Evolutionary conservation across 2,113 vertebrate species (phyloP).

Genomic region (Boulengeromyrus knoepffleri): DNA sequence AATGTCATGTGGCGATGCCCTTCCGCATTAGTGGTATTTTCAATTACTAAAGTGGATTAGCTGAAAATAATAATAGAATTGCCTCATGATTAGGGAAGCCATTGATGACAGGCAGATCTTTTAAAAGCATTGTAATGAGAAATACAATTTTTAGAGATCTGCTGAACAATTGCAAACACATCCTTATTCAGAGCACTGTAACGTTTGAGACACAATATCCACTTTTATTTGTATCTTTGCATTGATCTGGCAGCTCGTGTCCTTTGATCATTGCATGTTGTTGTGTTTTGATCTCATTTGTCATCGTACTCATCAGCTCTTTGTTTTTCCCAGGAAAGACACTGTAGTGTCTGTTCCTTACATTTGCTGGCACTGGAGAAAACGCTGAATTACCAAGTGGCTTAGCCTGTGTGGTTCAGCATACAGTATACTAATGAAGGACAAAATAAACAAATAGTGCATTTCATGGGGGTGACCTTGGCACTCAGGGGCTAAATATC

Average conservation of each 20-base stretch:
- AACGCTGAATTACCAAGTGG: background rate
- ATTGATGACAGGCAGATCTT: background rate
- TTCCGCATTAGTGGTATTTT: constrained; percentile 13
- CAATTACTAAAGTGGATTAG: constrained; percentile 15
- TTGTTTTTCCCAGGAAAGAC: background rate
- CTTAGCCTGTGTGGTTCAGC: background rate
- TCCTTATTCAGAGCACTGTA: background rate
- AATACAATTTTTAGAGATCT: background rate
- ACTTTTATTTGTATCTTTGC: background rate
- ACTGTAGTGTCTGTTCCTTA: background rate
- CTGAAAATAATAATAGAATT: constrained; percentile 14
- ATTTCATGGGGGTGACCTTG: background rate
- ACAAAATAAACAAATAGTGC: background rate
- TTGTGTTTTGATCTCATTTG: background rate
- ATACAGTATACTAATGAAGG: background rate
- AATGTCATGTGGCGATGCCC: constrained; percentile 1
- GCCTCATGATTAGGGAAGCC: background rate
- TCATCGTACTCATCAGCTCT: background rate
- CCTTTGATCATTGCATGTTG: background rate
- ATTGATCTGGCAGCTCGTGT: background rate
- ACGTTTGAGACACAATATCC: background rate
- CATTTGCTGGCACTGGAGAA: background rate
- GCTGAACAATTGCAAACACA: too few species aligned
- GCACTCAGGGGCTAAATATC: background rate
- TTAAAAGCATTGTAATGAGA: background rate